phyloP scores from a whole-genome alignment of 2,888 invertebrate genomes.

The Pelosia muscerda region DNA sequence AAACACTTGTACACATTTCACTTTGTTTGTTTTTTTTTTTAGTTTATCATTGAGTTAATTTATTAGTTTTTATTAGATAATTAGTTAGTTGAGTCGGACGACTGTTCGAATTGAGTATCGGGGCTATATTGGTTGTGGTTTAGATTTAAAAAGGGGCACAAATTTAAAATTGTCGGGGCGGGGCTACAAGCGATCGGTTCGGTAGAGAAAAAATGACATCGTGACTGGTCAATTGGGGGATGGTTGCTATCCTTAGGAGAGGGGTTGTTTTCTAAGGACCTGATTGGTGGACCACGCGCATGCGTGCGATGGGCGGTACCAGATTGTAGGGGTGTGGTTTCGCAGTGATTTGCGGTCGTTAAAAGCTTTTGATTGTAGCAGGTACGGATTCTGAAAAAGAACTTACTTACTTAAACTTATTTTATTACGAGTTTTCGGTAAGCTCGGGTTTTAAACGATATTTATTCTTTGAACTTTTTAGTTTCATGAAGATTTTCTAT shows the following conservation, averaged over 20 bases:
- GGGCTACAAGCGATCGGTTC: slow-evolving; percentile 78
- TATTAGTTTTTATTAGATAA: slow-evolving; percentile 45
- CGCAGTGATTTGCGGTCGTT: slow-evolving; percentile 83
- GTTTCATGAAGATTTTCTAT: no score
- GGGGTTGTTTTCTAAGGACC: slow-evolving; percentile 56
- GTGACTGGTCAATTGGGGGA: slow-evolving; percentile 80
- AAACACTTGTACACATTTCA: slow-evolving; percentile 44
- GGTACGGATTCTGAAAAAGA: slow-evolving; percentile 54
- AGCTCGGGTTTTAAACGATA: no score
- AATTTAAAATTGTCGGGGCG: slow-evolving; percentile 78
- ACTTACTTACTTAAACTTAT: no score
- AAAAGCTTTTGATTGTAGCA: slow-evolving; percentile 81
- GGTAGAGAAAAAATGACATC: slow-evolving; percentile 82
- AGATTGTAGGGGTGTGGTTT: slow-evolving; percentile 81
- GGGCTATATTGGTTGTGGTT: slow-evolving; percentile 70
- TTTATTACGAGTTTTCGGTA: no score
- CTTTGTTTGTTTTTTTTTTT: slow-evolving; percentile 23
- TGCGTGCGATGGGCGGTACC: slow-evolving; percentile 75
- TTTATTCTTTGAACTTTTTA: no score
- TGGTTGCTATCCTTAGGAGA: slow-evolving; percentile 51
- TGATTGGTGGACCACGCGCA: slow-evolving; percentile 75
- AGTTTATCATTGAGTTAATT: slow-evolving; percentile 60
- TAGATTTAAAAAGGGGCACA: slow-evolving; percentile 70
- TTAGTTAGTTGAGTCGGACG: slow-evolving; percentile 52
- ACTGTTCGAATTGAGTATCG: slow-evolving; percentile 61